Base-by-base conservation (phyloP, 2,888 invertebrate genomes). In the Neuroscelio doddi region DNA sequence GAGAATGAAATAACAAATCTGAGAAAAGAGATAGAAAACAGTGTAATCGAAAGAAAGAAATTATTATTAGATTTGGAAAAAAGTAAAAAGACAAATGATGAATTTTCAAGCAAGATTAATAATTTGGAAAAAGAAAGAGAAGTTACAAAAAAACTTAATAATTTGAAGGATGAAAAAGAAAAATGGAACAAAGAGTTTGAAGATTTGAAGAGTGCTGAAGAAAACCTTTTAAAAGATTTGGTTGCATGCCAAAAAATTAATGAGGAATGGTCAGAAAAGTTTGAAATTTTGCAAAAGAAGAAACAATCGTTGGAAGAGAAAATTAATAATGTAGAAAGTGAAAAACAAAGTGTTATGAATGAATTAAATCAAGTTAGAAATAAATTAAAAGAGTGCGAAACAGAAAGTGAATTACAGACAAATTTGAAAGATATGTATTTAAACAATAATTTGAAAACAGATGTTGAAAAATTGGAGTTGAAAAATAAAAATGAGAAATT, bases 1-100 rank as follows among this genome's bases (percentile, higher is more conserved):
- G 52, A 56, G 0, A 65, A 64, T n/a, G 69, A 72, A 24, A 38
- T 75, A 26, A 55, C 57, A 15, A 38, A 44, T 14, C 65, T 55
- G 50, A 71, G 47, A 57, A 14, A 27, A 5, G 49, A 16, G 8
- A 71, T 50, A 42, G 57, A 62, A 21, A 26, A 16, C n/a, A 39
- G 52, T 50, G 0, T 34, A 39, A 1, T 3, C 51, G 21, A 68
- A 57, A 8, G 76, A 73, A 52, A 27, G 3, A 44, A 56, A n/a
- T 45, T 74, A 12, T 50, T 58, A 26, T 38, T 30, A 8, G 63
- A 69, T 45, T 46, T 63, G 26, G 57, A 59, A 46, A 50, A 32
- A 16, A 15, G 47, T 9, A 56, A 66, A 8, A 41, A 58, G 9
- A 46, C 39, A 32, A 36, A 36, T 32, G 39, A 24, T 38, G 46